Percentiles rank a stretch among this genome's conserved stretches.
Evolutionary conservation across 1,140 invertebrate species (phyloP).

Genomic region (Nylanderia fulva): DNA sequence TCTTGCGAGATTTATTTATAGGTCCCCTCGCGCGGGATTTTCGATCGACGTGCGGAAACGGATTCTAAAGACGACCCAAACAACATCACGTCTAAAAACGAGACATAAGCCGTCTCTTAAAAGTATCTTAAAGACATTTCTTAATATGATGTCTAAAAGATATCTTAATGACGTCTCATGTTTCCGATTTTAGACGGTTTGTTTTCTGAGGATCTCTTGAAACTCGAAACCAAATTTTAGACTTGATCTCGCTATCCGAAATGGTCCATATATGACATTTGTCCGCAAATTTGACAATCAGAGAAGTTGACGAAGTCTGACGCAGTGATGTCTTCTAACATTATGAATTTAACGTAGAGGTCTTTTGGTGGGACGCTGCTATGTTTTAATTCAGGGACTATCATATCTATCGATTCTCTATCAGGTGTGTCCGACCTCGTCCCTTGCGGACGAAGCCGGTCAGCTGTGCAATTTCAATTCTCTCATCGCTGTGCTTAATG

Average conservation of each 20-base stretch:
- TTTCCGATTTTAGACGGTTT: no score
- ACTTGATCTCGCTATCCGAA: neutral
- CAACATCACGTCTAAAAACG: no score
- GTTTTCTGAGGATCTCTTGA: no score
- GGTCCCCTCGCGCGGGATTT: neutral
- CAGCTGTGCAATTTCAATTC: slow-evolving; percentile 37
- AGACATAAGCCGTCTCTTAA: no score
- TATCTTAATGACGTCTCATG: no score
- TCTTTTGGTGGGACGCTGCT: no score
- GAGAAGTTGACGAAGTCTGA: no score
- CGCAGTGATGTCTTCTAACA: neutral
- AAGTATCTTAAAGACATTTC: no score
- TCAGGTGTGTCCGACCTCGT: slow-evolving; percentile 5
- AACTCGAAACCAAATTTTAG: no score
- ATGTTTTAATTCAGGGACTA: no score
- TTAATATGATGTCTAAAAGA: no score
- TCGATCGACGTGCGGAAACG: slow-evolving; percentile 9
- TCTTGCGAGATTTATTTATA: slow-evolving; percentile 68
- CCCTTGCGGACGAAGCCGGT: slow-evolving; percentile 14
- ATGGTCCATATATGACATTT: neutral
- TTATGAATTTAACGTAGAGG: neutral
- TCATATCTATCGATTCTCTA: neutral
- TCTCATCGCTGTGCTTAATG: slow-evolving; percentile 41
- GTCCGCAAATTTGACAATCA: slow-evolving; percentile 2
- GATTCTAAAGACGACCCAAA: no score